Percentiles rank a stretch among this genome's conserved stretches.
Conservation (phyloP, 2,113 vertebrate species). For the Cephalophus harveyi region DNA sequence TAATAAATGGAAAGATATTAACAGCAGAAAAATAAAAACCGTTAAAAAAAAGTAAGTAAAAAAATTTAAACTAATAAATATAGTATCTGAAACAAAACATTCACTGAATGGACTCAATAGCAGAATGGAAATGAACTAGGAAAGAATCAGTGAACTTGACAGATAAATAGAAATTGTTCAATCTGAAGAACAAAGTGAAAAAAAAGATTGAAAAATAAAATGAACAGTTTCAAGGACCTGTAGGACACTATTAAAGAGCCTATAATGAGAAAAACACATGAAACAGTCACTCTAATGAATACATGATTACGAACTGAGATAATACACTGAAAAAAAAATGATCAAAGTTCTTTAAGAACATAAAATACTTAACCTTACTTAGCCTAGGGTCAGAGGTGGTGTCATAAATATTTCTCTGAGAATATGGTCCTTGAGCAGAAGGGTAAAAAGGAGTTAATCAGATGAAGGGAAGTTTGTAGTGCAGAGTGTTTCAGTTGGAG, state of each 20-base stretch:
- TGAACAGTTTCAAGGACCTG: not conserved
- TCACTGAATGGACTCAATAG: not conserved
- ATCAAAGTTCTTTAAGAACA: not conserved
- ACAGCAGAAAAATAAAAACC: not conserved
- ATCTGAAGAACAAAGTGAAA: not conserved
- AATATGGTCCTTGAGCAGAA: not conserved
- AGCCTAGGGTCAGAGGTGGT: not conserved
- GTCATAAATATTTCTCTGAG: not conserved
- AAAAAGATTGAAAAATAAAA: not conserved
- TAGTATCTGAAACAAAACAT: not conserved
- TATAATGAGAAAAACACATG: not conserved
- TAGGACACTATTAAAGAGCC: not conserved
- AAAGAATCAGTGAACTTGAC: not conserved
- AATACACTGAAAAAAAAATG: not conserved
- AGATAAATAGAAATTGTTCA: not conserved
- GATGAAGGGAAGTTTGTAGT: not conserved
- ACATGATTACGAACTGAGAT: not conserved
- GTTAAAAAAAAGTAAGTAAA: not conserved
- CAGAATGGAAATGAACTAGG: not conserved
- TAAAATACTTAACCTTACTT: not conserved
- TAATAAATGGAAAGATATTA: not conserved
- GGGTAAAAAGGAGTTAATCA: not conserved
- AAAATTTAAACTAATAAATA: not conserved
- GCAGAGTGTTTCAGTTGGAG: not conserved
- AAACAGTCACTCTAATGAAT: not conserved